These are phyloP conservation scores for Nycticorax nycticorax DNA, from an alignment of 2,113 vertebrate species.

Conservation along the genomic window DNA sequence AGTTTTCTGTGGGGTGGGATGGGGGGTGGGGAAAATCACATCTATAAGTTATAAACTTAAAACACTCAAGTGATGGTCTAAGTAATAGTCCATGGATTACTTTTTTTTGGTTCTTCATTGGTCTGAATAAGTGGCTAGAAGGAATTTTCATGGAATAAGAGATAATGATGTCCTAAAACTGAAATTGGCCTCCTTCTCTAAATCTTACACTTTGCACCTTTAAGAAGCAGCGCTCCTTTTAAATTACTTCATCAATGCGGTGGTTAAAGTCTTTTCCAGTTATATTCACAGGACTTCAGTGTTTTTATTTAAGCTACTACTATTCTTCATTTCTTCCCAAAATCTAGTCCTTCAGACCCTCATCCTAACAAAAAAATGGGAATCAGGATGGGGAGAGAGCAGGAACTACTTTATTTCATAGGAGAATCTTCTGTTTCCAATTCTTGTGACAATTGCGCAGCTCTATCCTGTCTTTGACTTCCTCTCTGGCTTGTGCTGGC, in stretches of 20 bases:
- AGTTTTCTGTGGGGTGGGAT: slow-evolving; percentile 55
- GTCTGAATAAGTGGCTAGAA: not conserved
- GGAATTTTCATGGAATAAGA: not conserved
- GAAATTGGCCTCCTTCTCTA: not conserved
- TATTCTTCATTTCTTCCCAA: not conserved
- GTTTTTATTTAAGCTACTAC: not conserved
- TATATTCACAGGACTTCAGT: not conserved
- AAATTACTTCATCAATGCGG: not conserved
- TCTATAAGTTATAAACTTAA: slow-evolving; percentile 44
- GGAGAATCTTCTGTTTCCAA: not conserved
- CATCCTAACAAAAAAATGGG: not conserved
- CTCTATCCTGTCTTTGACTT: not conserved
- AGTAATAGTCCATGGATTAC: not conserved
- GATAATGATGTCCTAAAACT: not conserved
- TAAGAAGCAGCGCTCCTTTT: not conserved
- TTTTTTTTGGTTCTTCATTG: not conserved
- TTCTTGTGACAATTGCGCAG: not conserved
- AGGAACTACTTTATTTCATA: not conserved
- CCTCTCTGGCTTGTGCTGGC: not conserved
- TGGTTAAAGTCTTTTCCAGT: not conserved
- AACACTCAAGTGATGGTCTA: not conserved
- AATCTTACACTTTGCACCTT: not conserved
- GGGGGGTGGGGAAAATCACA: slow-evolving; percentile 35
- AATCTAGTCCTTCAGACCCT: not conserved
- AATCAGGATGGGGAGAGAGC: not conserved